A percentile compares a stretch with the other conserved stretches of the same genome.
Conservation (phyloP, 2,113 vertebrate species). For the Protobothrops flavoviridis region DNA sequence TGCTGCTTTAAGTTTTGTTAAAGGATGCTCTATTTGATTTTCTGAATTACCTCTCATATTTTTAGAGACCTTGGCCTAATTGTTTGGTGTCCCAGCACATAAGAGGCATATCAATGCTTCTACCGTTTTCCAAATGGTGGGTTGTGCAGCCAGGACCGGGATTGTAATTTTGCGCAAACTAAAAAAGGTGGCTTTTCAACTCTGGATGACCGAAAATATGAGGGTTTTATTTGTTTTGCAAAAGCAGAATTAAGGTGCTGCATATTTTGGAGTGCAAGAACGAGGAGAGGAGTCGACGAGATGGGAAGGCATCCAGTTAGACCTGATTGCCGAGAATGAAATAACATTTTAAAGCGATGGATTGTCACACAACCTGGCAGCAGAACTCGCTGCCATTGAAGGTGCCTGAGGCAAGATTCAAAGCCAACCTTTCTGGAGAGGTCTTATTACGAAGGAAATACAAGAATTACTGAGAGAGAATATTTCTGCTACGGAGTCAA, state of each 20-base stretch:
- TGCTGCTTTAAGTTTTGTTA: neutral
- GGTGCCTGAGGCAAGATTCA: neutral
- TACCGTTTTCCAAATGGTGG: neutral
- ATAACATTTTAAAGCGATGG: constrained; percentile 19
- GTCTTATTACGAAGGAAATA: neutral
- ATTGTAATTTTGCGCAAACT: neutral
- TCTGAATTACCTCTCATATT: neutral
- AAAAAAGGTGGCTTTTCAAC: neutral
- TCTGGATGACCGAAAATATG: neutral
- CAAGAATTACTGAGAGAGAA: neutral
- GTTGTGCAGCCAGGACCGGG: neutral
- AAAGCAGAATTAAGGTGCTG: neutral
- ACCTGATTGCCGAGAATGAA: neutral
- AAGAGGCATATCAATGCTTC: neutral
- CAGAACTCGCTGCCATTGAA: neutral
- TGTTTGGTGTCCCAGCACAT: neutral
- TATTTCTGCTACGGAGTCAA: neutral
- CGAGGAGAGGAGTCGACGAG: neutral
- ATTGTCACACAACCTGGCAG: neutral
- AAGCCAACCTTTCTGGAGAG: neutral
- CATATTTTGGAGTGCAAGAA: neutral
- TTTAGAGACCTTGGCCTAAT: neutral
- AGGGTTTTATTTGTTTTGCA: neutral
- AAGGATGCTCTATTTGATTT: neutral
- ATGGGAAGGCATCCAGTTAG: neutral